Percentiles rank a stretch among this genome's conserved stretches.
These are phyloP conservation scores for Lordiphosa fenestrarum DNA, from an alignment of 2,888 invertebrate species.

Conservation along the genomic window DNA sequence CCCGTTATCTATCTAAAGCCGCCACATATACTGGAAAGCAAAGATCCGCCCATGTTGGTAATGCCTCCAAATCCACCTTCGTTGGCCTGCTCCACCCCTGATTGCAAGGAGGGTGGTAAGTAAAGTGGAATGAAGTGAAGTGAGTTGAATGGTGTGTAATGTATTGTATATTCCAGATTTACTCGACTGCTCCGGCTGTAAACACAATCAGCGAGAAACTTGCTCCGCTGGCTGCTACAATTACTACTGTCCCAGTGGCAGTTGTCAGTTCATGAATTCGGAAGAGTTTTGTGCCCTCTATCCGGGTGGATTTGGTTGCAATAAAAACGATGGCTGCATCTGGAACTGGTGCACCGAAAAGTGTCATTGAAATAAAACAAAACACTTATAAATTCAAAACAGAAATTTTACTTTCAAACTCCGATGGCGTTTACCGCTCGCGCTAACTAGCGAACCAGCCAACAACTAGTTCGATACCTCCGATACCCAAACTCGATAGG, in stretches of 20 bases:
- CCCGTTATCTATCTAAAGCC: slow-evolving; percentile 58
- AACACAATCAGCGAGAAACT: slow-evolving; percentile 40
- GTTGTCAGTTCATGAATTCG: slow-evolving; percentile 50
- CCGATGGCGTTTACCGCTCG: no score
- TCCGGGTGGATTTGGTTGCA: slow-evolving; percentile 64
- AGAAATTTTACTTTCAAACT: no score
- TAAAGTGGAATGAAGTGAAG: not conserved
- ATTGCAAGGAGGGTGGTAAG: slow-evolving; percentile 53
- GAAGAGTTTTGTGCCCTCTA: slow-evolving; percentile 58
- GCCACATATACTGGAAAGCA: slow-evolving; percentile 37
- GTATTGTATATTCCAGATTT: slow-evolving; percentile 33
- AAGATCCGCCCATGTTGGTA: slow-evolving; percentile 45
- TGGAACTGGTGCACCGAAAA: slow-evolving; percentile 66
- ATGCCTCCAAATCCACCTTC: slow-evolving; percentile 73
- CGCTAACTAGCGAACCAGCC: no score
- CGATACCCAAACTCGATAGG: no score
- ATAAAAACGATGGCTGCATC: slow-evolving; percentile 56
- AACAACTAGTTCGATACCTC: no score
- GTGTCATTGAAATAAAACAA: slow-evolving; percentile 17
- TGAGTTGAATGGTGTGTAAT: not conserved
- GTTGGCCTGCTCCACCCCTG: slow-evolving; percentile 40
- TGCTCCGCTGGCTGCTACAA: slow-evolving; percentile 63
- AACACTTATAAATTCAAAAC: no score
- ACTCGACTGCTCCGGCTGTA: slow-evolving; percentile 69
- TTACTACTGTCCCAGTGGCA: slow-evolving; percentile 58